Percentiles rank a stretch among this genome's conserved stretches.
Evolutionary conservation across 2,888 invertebrate species (phyloP).

Genomic region (Cetonia aurata): DNA sequence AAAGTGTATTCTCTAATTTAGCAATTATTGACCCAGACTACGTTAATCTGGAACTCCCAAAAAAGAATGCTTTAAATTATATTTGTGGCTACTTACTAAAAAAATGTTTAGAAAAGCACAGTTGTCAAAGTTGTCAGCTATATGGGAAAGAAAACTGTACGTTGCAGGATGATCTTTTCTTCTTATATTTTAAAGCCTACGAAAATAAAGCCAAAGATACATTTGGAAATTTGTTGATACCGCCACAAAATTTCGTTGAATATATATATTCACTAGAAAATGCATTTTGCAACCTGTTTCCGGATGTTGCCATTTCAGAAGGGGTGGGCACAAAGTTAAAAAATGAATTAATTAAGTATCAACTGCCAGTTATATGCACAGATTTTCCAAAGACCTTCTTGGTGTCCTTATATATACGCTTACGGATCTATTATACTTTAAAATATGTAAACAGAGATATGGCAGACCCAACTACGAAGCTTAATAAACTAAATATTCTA

Average conservation of each 20-base stretch:
- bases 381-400: slow-evolving; percentile 2
- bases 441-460: slow-evolving; percentile 33
- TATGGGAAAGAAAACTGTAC: neutral
- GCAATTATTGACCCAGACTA: neutral
- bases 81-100: slow-evolving; percentile 43
- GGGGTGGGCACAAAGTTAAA: neutral
- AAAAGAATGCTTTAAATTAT: slow-evolving; percentile 41
- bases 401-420: slow-evolving; percentile 3
- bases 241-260: slow-evolving; percentile 5
- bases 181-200: slow-evolving; percentile 43
- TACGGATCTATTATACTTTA: slow-evolving; percentile 2
- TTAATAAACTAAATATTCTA: no score
- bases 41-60: slow-evolving; percentile 7
- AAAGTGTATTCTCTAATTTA: neutral
- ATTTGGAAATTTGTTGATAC: slow-evolving; percentile 43
- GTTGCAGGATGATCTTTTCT: slow-evolving; percentile 25
- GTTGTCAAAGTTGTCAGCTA: slow-evolving; percentile 15
- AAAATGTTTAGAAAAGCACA: slow-evolving; percentile 41
- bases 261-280: slow-evolving; percentile 25
- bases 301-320: neutral
- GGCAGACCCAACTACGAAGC: no score
- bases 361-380: neutral
- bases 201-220: slow-evolving; percentile 29
- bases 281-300: slow-evolving; percentile 15
- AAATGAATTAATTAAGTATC: neutral